Base-by-base conservation (phyloP, 2,797 vertebrate genomes). In the Arremon brunneinucha region DNA sequence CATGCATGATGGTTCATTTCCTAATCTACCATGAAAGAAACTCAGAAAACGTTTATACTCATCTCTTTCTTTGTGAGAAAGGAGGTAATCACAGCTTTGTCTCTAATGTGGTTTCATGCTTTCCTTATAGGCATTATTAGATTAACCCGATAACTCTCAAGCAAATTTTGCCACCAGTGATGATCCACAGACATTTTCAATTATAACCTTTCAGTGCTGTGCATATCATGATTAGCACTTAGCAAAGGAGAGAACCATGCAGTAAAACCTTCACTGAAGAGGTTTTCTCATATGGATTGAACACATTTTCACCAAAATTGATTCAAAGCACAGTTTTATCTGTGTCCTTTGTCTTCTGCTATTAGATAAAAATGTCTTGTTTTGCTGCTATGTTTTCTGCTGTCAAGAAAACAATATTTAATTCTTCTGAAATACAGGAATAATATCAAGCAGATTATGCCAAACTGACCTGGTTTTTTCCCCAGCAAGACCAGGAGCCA, bases 21-120 rank as follows among this genome's bases (percentile, higher is more conserved):
- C 77, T 92, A 92, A 95, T 83, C 82, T 92, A 78, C 69, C 82
- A 86, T 75, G 65, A 94, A 93, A 87, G 57, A 85, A 87, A 77
- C 43, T 91, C 46, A 87, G 84, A 55, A 89, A 94, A 91, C 63
- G 5, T 65, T 95, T 89, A 30, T 85, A 49, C 52, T 86, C 68
- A n/a, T 94, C 60, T 63, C 9, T 32, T 78, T 62, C 56, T 85
- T 65, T 57, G 47, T 83, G 78, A 24, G 43, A 86, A 76, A 30
- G 30, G 44, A 82, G 37, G 70, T 56, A 83, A 94, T 92, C 84
- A 60, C 71, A 71, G 71, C 79, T 83, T 94, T 95, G 87, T 89
- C 76, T 83, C 84, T 94, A 77, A 92, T 37, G 62, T 20, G 57
- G 53, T 89, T 94, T 95, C 92, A 64, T 83, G 69, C 76, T 89